Evolutionary conservation across 2,888 invertebrate species (phyloP).

Genomic region (Eretmocerus hayati): DNA sequence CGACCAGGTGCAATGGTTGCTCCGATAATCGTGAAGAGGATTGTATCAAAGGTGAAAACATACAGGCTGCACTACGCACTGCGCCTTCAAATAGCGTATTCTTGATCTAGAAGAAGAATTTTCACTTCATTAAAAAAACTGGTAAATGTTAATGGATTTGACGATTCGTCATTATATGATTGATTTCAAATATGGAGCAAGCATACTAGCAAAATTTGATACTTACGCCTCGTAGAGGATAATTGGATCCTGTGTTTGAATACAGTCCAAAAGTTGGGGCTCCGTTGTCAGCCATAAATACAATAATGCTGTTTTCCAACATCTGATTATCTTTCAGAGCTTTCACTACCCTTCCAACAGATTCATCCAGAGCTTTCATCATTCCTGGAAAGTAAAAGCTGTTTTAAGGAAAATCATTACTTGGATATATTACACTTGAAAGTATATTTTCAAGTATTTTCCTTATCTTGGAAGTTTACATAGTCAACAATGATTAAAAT

Average conservation of each 20-base stretch:
- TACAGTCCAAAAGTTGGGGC: constrained; percentile 49
- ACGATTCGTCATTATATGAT: not conserved
- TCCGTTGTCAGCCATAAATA: constrained; percentile 58
- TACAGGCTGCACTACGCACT: constrained; percentile 65
- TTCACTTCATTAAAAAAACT: not conserved
- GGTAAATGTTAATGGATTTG: not conserved
- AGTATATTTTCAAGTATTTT: too few species aligned
- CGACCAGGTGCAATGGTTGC: constrained; percentile 69
- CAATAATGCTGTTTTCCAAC: constrained; percentile 54
- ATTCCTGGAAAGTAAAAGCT: constrained; percentile 45
- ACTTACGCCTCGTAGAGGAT: constrained; percentile 55
- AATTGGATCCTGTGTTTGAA: constrained; percentile 56
- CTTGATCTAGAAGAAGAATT: constrained; percentile 58
- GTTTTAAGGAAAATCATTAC: not conserved
- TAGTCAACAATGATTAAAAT: too few species aligned
- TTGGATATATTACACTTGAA: too few species aligned
- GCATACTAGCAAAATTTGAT: constrained; percentile 25
- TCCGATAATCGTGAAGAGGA: constrained; percentile 53
- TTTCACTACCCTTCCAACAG: constrained; percentile 51
- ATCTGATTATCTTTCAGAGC: constrained; percentile 48
- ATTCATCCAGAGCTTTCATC: constrained; percentile 56
- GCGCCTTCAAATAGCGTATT: constrained; percentile 81
- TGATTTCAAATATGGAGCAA: not conserved
- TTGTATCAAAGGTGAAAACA: constrained; percentile 63
- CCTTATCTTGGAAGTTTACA: too few species aligned